Evolutionary conservation across 2,888 invertebrate genomes (phyloP), one percentile per base, ranked within the genome.

Genomic region (Ceratothoa steindachneri): DNA sequence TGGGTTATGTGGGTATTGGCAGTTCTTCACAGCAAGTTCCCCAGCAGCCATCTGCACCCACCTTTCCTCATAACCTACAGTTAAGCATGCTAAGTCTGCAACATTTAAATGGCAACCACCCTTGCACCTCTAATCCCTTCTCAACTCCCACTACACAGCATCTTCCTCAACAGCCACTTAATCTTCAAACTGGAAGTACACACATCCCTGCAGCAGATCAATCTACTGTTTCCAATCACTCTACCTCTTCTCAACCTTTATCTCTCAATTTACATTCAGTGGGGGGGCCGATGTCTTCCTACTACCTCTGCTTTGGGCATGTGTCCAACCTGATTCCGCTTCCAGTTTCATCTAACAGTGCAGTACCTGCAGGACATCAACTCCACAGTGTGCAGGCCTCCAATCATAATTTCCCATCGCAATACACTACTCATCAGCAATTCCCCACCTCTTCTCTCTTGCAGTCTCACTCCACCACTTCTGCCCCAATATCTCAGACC

Each of bases 131-230:
- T 1, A 60, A 60, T 24, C 22, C 22, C n/a, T 60, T 65, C n/a
- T 55, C 66, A 12, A 70, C 41, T 12, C 60, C 60, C 5, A 19
- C 5, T 12, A 12, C 31, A 22, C 77, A 73, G 28, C 77, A 77
- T 41, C 67, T 73, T 5, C 75, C 75, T 41, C 77, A 78, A 24
- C 77, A 77, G 52, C 77, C 77, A n/a, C 69, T 78, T 0, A 75
- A 78, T 28, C 65, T 78, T 1, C 77, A 78, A 41, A 73, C 60
- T 15, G 60, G 60, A n/a, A 1, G 19, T 4, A 24, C n/a, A 15
- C n/a, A 15, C 27, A 15, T 60, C 24, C n/a, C 60, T 24, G 22
- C 24, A 24, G 3, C n/a, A 22, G 60, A 60, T 15, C 60, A 60
- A 24, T 15, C 52, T 2, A 15, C 15, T n/a, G 3, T 19, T 51